A percentile compares a stretch with the other conserved stretches of the same genome.
Evolutionary conservation across 2,797 vertebrate species (phyloP).

Genomic region (Remorina albescens): DNA sequence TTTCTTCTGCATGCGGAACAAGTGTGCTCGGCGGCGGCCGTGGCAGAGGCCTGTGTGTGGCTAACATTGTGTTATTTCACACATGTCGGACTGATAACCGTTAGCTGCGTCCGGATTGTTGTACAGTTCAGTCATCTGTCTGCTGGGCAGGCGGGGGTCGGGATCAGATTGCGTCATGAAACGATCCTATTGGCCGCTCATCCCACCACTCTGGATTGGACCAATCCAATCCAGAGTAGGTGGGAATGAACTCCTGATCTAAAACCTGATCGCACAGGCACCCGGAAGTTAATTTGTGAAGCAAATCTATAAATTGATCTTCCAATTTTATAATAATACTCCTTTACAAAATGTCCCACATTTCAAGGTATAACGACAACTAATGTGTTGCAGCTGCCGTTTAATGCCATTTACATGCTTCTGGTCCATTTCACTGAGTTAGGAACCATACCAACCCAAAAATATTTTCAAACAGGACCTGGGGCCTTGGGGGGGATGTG

Average conservation of each 20-base stretch:
- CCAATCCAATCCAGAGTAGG: too few relatives aligned
- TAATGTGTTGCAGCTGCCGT: too few relatives aligned
- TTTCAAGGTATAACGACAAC: too few relatives aligned
- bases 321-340: too few relatives aligned
- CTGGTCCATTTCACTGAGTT: too few relatives aligned
- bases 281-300: conserved; percentile 60
- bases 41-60: background rate
- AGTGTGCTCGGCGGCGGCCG: background rate
- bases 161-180: background rate
- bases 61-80: background rate
- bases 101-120: background rate
- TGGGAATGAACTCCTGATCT: background rate
- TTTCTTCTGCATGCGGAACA: background rate
- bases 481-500: too few relatives aligned
- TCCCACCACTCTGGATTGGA: background rate
- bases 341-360: too few relatives aligned
- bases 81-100: background rate
- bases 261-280: conserved; percentile 51
- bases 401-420: too few relatives aligned
- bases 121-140: conserved; percentile 19
- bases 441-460: too few relatives aligned
- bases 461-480: too few relatives aligned
- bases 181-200: conserved; percentile 39
- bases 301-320: background rate
- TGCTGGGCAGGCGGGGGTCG: conserved; percentile 33